phyloP scores from a whole-genome alignment of 1,140 invertebrate species.

The Sesamia nonagrioides region DNA sequence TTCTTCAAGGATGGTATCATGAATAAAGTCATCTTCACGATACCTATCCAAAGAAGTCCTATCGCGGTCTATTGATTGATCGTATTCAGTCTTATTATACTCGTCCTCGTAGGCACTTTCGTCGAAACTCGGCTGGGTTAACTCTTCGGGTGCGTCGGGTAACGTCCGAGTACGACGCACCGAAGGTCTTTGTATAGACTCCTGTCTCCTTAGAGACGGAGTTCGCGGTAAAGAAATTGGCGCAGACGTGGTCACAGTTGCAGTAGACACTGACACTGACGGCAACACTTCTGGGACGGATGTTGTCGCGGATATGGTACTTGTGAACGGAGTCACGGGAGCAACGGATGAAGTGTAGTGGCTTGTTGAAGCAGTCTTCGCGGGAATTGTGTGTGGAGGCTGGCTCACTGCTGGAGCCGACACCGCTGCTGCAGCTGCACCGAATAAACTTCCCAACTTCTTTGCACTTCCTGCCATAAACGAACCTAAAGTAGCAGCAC shows the following conservation, averaged over 20 bases:
- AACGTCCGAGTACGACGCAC: conserved; percentile 80
- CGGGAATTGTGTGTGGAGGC: conserved; percentile 59
- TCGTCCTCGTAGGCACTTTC: conserved; percentile 86
- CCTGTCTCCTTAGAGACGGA: conserved; percentile 81
- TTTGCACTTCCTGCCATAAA: conserved; percentile 87
- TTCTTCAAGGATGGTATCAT: conserved; percentile 79
- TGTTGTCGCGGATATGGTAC: conserved; percentile 75
- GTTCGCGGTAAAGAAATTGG: conserved; percentile 76
- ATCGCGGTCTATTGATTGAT: conserved; percentile 80
- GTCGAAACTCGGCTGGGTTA: conserved; percentile 78
- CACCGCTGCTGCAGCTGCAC: conserved; percentile 82
- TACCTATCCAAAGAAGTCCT: conserved; percentile 82
- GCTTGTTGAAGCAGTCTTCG: conserved; percentile 58
- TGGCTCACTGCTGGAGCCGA: conserved; percentile 69
- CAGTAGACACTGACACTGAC: conserved; percentile 69
- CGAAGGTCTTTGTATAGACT: conserved; percentile 84
- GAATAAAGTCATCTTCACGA: conserved; percentile 77
- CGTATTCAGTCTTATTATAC: conserved; percentile 85
- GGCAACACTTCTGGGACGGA: conserved; percentile 83
- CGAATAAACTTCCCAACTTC: conserved; percentile 84
- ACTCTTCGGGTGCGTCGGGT: conserved; percentile 82
- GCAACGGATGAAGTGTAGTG: conserved; percentile 73
- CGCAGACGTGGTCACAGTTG: conserved; percentile 76
- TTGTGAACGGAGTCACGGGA: conserved; percentile 80
- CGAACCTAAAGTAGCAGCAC: conserved; percentile 83